These are phyloP conservation scores for Epinephelus malabaricus DNA, from an alignment of 2,797 vertebrate species.

Conservation along the genomic window DNA sequence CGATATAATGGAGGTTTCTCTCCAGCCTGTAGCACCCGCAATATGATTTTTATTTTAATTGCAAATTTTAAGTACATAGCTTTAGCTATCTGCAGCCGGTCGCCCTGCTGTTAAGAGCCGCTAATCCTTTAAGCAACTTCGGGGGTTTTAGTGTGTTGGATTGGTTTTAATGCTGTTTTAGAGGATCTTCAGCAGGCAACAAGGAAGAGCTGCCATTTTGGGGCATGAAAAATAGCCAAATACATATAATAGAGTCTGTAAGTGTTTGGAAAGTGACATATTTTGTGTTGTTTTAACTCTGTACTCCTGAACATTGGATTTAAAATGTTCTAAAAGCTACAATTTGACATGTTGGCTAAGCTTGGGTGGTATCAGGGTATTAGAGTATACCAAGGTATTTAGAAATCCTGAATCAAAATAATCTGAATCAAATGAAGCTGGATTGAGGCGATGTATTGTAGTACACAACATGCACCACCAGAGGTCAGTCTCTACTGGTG, in stretches of 20 bases:
- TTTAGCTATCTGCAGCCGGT: neutral
- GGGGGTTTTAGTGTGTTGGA: neutral
- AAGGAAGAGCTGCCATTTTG: neutral
- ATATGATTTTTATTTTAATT: neutral
- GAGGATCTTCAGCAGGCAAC: conserved; percentile 13
- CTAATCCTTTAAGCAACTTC: conserved; percentile 25
- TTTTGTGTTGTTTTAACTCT: conserved; percentile 14
- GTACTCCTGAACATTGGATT: neutral
- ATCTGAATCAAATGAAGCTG: too few relatives aligned
- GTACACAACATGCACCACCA: too few relatives aligned
- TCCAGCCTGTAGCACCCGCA: conserved; percentile 2
- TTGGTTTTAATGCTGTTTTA: conserved; percentile 15
- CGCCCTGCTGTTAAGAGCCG: conserved; percentile 5
- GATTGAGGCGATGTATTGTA: too few relatives aligned
- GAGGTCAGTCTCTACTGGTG: too few relatives aligned
- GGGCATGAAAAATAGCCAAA: conserved; percentile 11
- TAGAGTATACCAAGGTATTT: too few relatives aligned
- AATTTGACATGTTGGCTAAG: neutral
- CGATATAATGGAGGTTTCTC: neutral
- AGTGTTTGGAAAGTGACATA: conserved; percentile 9
- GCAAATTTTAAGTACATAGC: conserved; percentile 7
- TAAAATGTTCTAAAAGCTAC: neutral
- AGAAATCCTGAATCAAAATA: too few relatives aligned
- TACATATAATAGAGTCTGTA: neutral
- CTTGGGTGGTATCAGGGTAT: too few relatives aligned